Percentiles rank a stretch among this genome's conserved stretches.
phyloP scores from a whole-genome alignment of 2,113 vertebrate genomes.

The Nibea albiflora region DNA sequence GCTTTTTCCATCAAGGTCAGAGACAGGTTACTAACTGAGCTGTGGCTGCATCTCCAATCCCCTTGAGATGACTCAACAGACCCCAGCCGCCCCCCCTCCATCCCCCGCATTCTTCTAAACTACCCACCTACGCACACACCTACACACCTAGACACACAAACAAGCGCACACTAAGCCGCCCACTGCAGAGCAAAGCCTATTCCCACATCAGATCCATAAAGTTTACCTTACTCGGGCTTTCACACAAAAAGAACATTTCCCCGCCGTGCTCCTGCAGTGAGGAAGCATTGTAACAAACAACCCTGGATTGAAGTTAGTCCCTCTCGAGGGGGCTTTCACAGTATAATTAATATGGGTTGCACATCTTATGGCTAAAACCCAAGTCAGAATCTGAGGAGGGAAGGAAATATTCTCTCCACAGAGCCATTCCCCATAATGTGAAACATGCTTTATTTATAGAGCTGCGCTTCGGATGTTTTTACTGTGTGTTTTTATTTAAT shows the following conservation, averaged over 20 bases:
- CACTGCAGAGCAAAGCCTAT: conserved; percentile 66
- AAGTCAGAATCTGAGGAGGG: not conserved
- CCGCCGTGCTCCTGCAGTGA: conserved; percentile 38
- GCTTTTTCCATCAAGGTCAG: conserved; percentile 81
- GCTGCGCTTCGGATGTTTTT: conserved; percentile 17
- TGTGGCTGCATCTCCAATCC: conserved; percentile 62
- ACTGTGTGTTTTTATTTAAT: conserved; percentile 43
- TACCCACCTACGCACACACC: conserved; percentile 48
- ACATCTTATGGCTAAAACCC: conserved; percentile 43
- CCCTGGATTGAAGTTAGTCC: conserved; percentile 37
- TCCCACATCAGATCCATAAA: conserved; percentile 77
- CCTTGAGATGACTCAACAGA: conserved; percentile 47
- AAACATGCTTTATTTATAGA: conserved; percentile 26
- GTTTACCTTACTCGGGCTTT: conserved; percentile 69
- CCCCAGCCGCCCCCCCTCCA: not conserved
- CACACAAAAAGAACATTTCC: conserved; percentile 71
- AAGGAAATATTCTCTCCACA: conserved; percentile 16
- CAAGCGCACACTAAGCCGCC: conserved; percentile 53
- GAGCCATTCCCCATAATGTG: conserved; percentile 35
- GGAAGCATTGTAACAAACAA: conserved; percentile 52
- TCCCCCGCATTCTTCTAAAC: conserved; percentile 23
- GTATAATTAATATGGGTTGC: conserved; percentile 60
- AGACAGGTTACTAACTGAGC: conserved; percentile 74
- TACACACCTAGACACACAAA: conserved; percentile 41
- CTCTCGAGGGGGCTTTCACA: conserved; percentile 55